Conservation (phyloP, 1,140 invertebrate genomes). For the Parasteatoda tepidariorum region DNA sequence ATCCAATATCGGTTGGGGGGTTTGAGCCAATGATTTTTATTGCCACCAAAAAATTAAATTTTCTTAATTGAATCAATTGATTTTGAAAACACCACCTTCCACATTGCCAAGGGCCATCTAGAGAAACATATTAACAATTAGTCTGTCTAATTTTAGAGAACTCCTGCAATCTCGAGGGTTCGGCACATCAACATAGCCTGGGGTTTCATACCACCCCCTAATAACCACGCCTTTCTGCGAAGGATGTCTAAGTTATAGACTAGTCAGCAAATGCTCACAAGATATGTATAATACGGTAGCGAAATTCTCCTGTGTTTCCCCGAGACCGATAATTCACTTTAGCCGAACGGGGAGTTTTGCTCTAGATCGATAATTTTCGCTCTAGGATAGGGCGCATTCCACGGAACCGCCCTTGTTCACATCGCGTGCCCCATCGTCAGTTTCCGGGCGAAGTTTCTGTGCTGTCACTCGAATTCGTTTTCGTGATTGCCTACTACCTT, state of each 20-base stretch:
- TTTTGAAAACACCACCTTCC: neutral
- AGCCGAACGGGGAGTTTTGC: neutral
- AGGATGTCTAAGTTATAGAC: neutral
- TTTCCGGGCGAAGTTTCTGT: neutral
- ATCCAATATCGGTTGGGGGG: too few species aligned
- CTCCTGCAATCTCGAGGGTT: neutral
- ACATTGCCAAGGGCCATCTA: neutral
- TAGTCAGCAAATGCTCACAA: neutral
- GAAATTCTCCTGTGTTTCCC: neutral
- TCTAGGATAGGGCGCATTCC: neutral
- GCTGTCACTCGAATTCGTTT: neutral
- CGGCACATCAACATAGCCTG: neutral
- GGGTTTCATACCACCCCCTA: neutral
- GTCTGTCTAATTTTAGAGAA: neutral
- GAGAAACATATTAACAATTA: neutral
- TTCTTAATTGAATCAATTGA: neutral
- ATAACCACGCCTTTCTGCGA: neutral
- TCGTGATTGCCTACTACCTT: neutral
- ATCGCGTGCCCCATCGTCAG: neutral
- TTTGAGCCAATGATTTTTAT: too few species aligned
- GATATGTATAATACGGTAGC: neutral
- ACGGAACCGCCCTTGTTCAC: neutral
- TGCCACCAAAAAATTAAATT: neutral
- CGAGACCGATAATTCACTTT: neutral
- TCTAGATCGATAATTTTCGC: neutral